Base-by-base conservation (phyloP, 2,797 vertebrate genomes). In the Cirrhinus mrigala region DNA sequence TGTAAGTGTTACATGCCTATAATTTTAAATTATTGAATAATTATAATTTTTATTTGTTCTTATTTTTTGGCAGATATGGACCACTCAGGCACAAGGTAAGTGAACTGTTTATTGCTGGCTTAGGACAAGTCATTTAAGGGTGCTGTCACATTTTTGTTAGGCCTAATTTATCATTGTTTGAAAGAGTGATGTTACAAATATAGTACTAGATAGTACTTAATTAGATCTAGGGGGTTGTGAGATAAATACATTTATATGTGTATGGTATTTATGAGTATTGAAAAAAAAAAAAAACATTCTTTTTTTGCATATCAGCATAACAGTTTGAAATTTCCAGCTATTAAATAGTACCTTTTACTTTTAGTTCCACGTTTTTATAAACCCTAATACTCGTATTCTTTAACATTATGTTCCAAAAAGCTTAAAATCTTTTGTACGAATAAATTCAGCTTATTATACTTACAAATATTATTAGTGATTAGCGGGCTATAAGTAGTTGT, bases 11-110 rank as follows among this genome's bases (percentile, higher is more conserved):
- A 46, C 15, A 37, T 79, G 9, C 79, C 40, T 56, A 52, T 58
- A 20, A 15, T 27, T 3, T 29, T 15, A 27, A 54, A 22, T 37
- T 20, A 14, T 50, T 70, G 18, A 4, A 12, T 54, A 54, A 54
- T 52, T 12, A 37, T 40, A 52, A 11, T 62, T 75, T 68, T 64
- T 74, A 1, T 46, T 62, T 87, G 68, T 11, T 24, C 50, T 44
- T 76, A 91, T 48, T 89, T 77, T 81, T 92, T 92, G 90, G 62
- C 92, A 96, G 95, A 93, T 94, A 92, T 88, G 89, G 69, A 81
- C 60, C 54, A 81, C 79, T 70, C 89, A 86, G 84, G 89, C 90
- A 93, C 79, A 91, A 91, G 93, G 95, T 96, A 92, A 91, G 94
- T 69, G 11, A 24, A 40, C 40, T 4, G 40, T 40, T 40, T 6